These are phyloP conservation scores for Eurytoma adleriae DNA, from an alignment of 2,888 invertebrate genomes.

Conservation along the genomic window DNA sequence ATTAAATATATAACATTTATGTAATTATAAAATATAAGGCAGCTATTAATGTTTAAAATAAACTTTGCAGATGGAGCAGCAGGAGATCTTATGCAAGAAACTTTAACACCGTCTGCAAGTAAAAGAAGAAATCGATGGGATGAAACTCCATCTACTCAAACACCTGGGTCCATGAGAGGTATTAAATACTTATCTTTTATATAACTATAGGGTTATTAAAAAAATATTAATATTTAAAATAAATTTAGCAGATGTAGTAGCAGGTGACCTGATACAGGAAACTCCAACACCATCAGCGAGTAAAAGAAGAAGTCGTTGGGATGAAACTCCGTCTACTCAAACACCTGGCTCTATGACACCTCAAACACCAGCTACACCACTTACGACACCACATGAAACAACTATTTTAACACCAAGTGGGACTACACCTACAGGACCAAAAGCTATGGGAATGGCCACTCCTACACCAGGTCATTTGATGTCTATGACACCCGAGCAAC, in stretches of 20 bases:
- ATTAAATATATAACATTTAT: too few species aligned
- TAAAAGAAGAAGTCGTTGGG: constrained; percentile 98
- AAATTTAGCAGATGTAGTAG: too few species aligned
- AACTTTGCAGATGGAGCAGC: constrained; percentile 76
- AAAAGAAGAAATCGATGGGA: constrained; percentile 96
- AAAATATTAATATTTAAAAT: too few species aligned
- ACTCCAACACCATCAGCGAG: constrained; percentile 89
- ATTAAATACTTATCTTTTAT: too few species aligned
- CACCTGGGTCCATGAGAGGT: too few species aligned
- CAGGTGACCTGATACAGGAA: too few species aligned
- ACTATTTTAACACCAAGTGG: constrained; percentile 81
- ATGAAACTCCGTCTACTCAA: constrained; percentile 94
- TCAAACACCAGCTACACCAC: constrained; percentile 88
- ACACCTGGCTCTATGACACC: constrained; percentile 82
- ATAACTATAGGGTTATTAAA: too few species aligned
- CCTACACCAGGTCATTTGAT: constrained; percentile 97
- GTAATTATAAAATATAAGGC: not conserved
- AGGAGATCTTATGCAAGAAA: constrained; percentile 89
- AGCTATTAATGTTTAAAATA: not conserved
- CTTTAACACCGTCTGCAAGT: constrained; percentile 77
- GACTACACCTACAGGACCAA: constrained; percentile 90
- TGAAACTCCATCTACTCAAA: constrained; percentile 88
- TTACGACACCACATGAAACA: constrained; percentile 85
- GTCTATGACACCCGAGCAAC: constrained; percentile 99
- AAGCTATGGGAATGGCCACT: constrained; percentile 99